phyloP scores from a whole-genome alignment of 2,797 vertebrate genomes.

The Platyrinchus mystaceus region DNA sequence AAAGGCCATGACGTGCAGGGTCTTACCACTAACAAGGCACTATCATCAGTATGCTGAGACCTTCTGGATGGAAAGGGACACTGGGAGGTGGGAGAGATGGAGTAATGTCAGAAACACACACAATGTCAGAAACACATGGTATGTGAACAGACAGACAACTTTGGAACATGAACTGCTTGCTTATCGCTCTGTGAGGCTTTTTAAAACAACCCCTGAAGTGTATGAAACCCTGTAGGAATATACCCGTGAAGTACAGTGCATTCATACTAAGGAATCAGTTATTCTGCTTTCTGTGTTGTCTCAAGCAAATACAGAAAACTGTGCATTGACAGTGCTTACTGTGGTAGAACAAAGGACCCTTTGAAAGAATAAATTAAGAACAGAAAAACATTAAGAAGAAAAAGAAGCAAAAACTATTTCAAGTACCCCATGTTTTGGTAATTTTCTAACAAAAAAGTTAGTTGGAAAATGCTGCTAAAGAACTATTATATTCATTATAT shows the following conservation, averaged over 20 bases:
- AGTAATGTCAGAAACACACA: constrained; percentile 77
- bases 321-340: neutral
- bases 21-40: constrained; percentile 98
- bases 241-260: neutral
- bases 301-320: neutral
- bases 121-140: constrained; percentile 36
- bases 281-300: constrained; percentile 4
- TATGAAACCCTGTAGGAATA: neutral
- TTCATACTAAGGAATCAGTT: neutral
- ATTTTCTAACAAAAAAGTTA: neutral
- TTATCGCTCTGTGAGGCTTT: neutral
- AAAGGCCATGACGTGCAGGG: constrained; percentile 65
- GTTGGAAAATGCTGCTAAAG: neutral
- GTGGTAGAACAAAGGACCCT: neutral
- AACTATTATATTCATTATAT: neutral
- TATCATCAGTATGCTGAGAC: constrained; percentile 98
- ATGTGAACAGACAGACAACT: constrained; percentile 65
- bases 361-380: constrained; percentile 40
- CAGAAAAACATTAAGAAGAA: constrained; percentile 3
- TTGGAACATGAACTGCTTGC: constrained; percentile 8
- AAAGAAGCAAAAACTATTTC: neutral
- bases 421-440: neutral
- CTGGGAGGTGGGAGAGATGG: constrained; percentile 83
- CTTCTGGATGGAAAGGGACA: constrained; percentile 90
- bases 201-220: neutral